Evolutionary conservation across 2,113 vertebrate genomes (phyloP), one percentile per base, ranked within the genome.

Genomic region (Myotis lucifugus): DNA sequence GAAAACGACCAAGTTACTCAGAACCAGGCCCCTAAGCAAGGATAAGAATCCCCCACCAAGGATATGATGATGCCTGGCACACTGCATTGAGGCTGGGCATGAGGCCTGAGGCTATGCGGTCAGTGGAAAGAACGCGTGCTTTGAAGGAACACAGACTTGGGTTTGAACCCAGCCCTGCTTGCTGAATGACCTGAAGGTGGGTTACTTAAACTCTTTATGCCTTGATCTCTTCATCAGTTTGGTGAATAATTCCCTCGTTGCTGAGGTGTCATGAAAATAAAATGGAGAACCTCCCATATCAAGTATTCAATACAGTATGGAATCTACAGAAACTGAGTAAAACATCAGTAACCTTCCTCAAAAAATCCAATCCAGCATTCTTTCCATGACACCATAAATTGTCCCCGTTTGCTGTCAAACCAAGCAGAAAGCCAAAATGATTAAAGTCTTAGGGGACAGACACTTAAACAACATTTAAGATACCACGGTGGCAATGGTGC

Each of bases 401-500:
- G 18, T 21, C 27, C 48, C 34, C 42, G 4, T 18, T 25, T 8
- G 25, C 73, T 56, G 7, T 8, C 50, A 46, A 88, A 59, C 8
- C 21, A 19, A 88, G 50, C 32, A 64, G 50, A 18, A 66, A 91
- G 59, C 42, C 66, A n/a, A 14, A 67, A 64, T 1, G 27, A 59
- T 64, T 56, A 1, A 59, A 64, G 61, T 66, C 32, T 70, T 78
- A 23, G 52, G 77, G 78, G n/a, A 90, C 6, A 2, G 52, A 82
- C 40, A 3, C 50, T 72, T 37, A 64, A 37, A 70, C 15, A 69
- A 72, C n/a, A 34, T 27, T 23, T 25, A 34, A 50, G 74, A 50
- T 8, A 14, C 18, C 18, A 3, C 0, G 2, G 54, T 18, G 64
- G 64, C 54, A 67, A 54, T 0, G 0, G 40, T 12, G 18, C 1